These are phyloP conservation scores for Agrochola circellaris DNA, from an alignment of 2,888 invertebrate species.

Conservation along the genomic window DNA sequence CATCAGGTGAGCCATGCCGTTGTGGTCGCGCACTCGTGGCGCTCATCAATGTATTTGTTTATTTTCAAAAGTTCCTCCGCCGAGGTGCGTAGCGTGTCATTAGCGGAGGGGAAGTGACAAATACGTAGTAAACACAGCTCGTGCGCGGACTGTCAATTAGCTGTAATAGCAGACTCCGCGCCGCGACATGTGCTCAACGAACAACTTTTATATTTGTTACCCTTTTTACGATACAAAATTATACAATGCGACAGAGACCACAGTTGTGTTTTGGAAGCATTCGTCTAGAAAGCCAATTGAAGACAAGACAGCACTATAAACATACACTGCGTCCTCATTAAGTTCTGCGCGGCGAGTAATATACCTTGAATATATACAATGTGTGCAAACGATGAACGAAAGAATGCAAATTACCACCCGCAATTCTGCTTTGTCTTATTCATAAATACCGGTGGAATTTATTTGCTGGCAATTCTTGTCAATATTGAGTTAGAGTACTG, in stretches of 20 bases:
- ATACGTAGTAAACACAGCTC: slow-evolving; percentile 83
- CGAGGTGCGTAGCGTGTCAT: slow-evolving; percentile 81
- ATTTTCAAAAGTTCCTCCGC: slow-evolving; percentile 78
- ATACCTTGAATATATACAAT: slow-evolving; percentile 39
- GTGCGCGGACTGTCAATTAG: slow-evolving; percentile 87
- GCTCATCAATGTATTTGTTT: slow-evolving; percentile 73
- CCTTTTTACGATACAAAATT: slow-evolving; percentile 85
- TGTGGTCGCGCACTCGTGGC: slow-evolving; percentile 59
- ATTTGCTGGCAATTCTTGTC: slow-evolving; percentile 61
- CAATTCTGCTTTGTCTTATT: slow-evolving; percentile 35
- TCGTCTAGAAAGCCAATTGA: slow-evolving; percentile 58
- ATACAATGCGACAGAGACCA: slow-evolving; percentile 67
- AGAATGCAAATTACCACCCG: slow-evolving; percentile 52
- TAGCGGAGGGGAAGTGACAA: slow-evolving; percentile 87
- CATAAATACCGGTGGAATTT: slow-evolving; percentile 43
- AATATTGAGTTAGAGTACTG: slow-evolving; percentile 60
- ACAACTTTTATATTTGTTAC: slow-evolving; percentile 83
- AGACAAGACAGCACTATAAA: slow-evolving; percentile 40
- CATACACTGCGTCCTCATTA: slow-evolving; percentile 49
- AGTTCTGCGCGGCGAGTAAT: slow-evolving; percentile 28
- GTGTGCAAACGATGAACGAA: slow-evolving; percentile 31
- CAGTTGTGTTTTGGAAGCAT: slow-evolving; percentile 50
- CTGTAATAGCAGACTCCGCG: slow-evolving; percentile 80
- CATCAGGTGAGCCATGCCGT: slow-evolving; percentile 52
- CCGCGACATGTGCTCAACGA: slow-evolving; percentile 85